Conservation (phyloP, 1,140 invertebrate species). For the Lepidurus packardi region DNA sequence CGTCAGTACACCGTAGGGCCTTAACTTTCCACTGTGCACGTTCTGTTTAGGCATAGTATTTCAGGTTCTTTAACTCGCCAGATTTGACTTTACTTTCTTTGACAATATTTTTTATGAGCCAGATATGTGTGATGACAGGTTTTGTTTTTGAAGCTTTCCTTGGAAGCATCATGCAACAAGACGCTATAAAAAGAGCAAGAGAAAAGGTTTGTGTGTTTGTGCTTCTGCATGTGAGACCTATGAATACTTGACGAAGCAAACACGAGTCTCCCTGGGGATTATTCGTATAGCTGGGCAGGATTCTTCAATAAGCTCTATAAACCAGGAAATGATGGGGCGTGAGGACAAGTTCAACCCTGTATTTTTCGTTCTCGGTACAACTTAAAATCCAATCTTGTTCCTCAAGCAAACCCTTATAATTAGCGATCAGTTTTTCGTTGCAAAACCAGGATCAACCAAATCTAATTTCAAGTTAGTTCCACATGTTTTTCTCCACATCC, state of each 20-base stretch:
- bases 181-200: neutral
- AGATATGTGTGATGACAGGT: no score
- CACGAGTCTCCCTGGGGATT: neutral
- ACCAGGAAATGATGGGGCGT: neutral
- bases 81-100: no score
- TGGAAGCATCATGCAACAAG: neutral
- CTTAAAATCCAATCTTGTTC: neutral
- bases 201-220: neutral
- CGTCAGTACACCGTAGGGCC: no score
- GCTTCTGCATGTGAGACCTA: neutral
- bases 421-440: neutral
- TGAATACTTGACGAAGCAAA: constrained; percentile 3
- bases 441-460: neutral
- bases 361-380: neutral
- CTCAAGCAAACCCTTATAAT: neutral
- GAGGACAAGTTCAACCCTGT: neutral
- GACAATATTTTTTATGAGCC: no score
- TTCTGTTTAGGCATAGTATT: no score
- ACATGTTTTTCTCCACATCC: neutral
- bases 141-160: neutral
- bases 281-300: neutral
- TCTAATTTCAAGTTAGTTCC: neutral
- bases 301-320: neutral
- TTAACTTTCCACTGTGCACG: no score
- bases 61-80: no score